Base-by-base conservation (phyloP, 2,888 invertebrate genomes). In the Eupithecia insigniata region DNA sequence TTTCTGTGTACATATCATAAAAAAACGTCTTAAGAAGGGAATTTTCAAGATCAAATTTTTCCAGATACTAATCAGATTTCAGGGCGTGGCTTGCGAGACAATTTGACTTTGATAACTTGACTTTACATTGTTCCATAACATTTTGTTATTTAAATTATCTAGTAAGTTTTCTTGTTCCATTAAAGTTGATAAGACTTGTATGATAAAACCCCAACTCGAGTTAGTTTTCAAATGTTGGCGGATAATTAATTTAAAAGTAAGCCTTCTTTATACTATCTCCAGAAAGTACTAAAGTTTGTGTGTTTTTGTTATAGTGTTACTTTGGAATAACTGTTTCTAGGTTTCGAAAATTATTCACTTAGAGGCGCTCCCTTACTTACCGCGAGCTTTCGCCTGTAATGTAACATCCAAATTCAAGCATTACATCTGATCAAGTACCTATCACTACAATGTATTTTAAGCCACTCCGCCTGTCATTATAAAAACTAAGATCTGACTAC, bases 131-230 rank as follows among this genome's bases (percentile, higher is more conserved):
- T 28, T 26, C 58, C 7, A 58, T 18, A 58, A n/a, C 18, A 28
- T 58, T 58, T 16, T 58, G 18, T 30, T 30, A 28, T 30, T 30
- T 10, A 55, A 22, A 51, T 22, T 22, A 22, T 51, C 10, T 26
- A 26, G n/a, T 55, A 55, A 55, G 26, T 14, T 55, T 55, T 55
- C 55, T 55, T 55, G 60, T 60, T 60, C 60, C 30, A 51, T 60
- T 60, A 7, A 60, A 30, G 30, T 12, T 58, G n/a, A 16, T 1
- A 55, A 58, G 7, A 43, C 18, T 51, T 26, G 55, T 26, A 4
- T 12, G 46, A 22, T 51, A 10, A 51, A 51, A 22, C 10, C 22
- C n/a, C 6, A 10, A 51, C n/a, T 43, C 18, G 18, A 43, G 39
- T 16, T 43, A 16, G 46, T 51, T 51, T 22, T n/a, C 10, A 8